phyloP scores from a whole-genome alignment of 2,797 vertebrate genomes.

The Leuciscus waleckii region DNA sequence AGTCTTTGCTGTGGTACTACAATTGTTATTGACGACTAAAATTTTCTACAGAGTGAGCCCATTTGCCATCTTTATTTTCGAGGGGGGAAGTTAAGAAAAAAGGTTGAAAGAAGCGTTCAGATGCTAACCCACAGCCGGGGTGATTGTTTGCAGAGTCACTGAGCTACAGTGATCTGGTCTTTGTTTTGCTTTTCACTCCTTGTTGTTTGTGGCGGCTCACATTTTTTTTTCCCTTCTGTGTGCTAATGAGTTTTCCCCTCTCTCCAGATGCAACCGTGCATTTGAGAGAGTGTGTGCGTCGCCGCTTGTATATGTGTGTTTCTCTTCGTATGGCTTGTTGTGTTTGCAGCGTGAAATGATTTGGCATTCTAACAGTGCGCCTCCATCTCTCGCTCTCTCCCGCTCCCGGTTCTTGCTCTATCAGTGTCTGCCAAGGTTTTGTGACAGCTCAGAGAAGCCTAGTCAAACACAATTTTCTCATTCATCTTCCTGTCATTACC shows the following conservation, averaged over 20 bases:
- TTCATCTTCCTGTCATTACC: constrained; percentile 84
- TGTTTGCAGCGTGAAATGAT: constrained; percentile 80
- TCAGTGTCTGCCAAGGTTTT: constrained; percentile 65
- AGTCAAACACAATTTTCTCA: constrained; percentile 78
- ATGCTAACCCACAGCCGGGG: constrained; percentile 21
- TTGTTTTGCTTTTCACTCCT: constrained; percentile 54
- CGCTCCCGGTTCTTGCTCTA: constrained; percentile 59
- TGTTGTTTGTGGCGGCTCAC: constrained; percentile 48
- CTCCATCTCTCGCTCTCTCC: constrained; percentile 68
- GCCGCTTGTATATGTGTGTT: constrained; percentile 51
- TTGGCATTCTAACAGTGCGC: constrained; percentile 79
- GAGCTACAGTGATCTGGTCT: constrained; percentile 55
- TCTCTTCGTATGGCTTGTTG: constrained; percentile 75
- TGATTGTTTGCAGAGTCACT: constrained; percentile 48
- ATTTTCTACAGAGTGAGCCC: not conserved
- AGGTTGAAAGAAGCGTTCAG: constrained; percentile 39
- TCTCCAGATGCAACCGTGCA: constrained; percentile 59
- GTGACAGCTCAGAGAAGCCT: constrained; percentile 68
- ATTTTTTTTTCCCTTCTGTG: constrained; percentile 35
- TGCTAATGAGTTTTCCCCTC: constrained; percentile 64
- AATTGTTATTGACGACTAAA: not conserved
- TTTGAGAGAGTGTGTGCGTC: constrained; percentile 50
- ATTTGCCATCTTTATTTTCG: constrained; percentile 31
- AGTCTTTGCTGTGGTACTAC: not conserved
- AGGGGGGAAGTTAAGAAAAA: not conserved